phyloP scores from a whole-genome alignment of 2,797 vertebrate species.

The Gallirallus australis region DNA sequence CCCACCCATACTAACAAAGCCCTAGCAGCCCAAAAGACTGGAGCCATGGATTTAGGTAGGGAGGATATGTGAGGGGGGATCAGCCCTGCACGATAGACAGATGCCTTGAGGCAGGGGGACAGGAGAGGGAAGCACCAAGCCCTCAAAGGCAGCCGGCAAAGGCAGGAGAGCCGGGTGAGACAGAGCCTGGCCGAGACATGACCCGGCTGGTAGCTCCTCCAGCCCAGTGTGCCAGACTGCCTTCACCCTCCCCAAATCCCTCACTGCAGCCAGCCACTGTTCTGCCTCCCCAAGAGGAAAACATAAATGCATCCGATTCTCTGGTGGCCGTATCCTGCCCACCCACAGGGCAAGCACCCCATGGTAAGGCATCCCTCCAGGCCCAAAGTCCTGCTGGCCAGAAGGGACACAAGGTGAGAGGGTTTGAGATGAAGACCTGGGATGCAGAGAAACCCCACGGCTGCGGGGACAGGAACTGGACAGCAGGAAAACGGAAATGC shows the following conservation, averaged over 20 bases:
- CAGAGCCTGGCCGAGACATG: rapidly evolving
- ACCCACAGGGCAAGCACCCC: rapidly evolving
- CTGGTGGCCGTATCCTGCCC: background rate
- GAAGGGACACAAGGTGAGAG: rapidly evolving
- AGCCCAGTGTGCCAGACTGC: background rate
- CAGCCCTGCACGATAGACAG: background rate
- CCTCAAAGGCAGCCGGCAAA: background rate
- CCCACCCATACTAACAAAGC: constrained; percentile 19
- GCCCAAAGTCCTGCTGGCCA: background rate
- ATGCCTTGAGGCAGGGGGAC: background rate
- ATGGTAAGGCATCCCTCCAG: background rate
- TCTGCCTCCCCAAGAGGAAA: background rate
- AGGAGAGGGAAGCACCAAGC: background rate
- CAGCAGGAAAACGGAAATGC: background rate
- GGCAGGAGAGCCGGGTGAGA: rapidly evolving
- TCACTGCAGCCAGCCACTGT: rapidly evolving
- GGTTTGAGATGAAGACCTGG: background rate
- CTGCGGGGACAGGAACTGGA: rapidly evolving
- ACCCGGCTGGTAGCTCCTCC: background rate
- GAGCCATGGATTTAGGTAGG: background rate
- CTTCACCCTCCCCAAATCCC: background rate
- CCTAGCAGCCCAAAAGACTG: background rate
- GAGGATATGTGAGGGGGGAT: no score
- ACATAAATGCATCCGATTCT: rapidly evolving
- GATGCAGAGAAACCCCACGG: rapidly evolving